Base-by-base conservation (phyloP, 2,888 invertebrate species). In the Mythimna vitellina region DNA sequence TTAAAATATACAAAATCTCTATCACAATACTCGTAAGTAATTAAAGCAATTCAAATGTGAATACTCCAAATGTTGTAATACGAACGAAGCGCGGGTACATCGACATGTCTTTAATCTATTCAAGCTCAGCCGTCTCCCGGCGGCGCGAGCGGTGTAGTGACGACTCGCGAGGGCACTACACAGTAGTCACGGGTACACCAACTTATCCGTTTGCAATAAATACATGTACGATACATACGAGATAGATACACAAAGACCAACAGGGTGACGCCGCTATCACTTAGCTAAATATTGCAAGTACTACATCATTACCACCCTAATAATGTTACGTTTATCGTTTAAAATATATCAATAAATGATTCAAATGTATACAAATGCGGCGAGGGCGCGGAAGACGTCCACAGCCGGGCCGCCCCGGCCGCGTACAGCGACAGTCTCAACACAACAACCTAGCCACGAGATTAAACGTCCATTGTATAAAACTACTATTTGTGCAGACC, bases 21-120 rank as follows among this genome's bases (percentile, higher is more conserved):
- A 96, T 96, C 96, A 96, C 96, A 96, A 96, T 96, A 96, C 96
- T 96, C 95, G 96, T 96, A 96, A 96, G 96, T 96, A 96, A 96
- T 96, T 96, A 96, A 96, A 96, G 96, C 96, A 92, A 96, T 95
- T 94, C 95, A 95, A 93, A 93, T 95, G 95, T 96, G 95, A 96
- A 96, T 95, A 95, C 95, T 95, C 95, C 95, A 94, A 94, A 94
- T 91, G 93, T 94, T 92, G 94, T 93, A 93, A 93, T 93, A 93
- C 92, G 90, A 93, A 92, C 90, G 91, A 93, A 92, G 93, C 93
- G 93, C 93, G 92, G 90, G 90, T 87, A 88, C 89, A 86, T 86
- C 88, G 89, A 88, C 86, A 84, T 84, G 85, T 88, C 86, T 87
- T 87, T 86, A 84, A 81, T 58, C 83, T 87, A 87, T 82, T 71